Evolutionary conservation across 2,888 invertebrate genomes (phyloP).

Genomic region (Balanococcus diminutus): DNA sequence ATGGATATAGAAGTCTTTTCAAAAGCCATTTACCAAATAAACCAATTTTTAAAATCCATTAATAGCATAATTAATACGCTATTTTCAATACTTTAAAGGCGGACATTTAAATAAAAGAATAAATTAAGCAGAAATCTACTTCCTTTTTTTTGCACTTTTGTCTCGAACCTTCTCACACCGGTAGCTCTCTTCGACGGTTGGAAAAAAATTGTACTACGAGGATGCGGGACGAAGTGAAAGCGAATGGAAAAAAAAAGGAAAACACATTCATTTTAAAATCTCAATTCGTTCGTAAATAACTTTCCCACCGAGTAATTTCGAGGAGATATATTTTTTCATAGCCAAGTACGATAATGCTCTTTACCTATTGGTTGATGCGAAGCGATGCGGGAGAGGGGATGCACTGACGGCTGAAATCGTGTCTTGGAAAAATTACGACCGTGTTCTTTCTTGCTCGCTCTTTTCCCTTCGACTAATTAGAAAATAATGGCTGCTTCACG

Average conservation of each 20-base stretch:
- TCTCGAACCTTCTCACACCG: not conserved
- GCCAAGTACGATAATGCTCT: not conserved
- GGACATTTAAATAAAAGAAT: conserved; percentile 42
- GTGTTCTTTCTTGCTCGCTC: not conserved
- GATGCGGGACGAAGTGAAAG: not conserved
- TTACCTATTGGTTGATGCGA: not conserved
- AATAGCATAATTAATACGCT: conserved; percentile 40
- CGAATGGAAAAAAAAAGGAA: not conserved
- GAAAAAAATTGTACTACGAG: not conserved
- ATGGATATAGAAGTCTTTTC: conserved; percentile 28
- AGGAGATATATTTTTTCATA: not conserved
- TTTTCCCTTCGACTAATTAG: not conserved
- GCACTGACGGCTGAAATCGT: not conserved
- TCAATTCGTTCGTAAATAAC: not conserved
- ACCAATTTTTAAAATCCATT: conserved; percentile 39
- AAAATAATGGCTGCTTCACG: not conserved
- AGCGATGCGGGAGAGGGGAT: not conserved
- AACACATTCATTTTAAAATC: conserved; percentile 1
- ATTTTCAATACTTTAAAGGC: conserved; percentile 40
- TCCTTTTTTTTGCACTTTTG: not conserved
- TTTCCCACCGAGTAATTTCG: not conserved
- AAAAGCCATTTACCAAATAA: conserved; percentile 35
- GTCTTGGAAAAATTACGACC: not conserved
- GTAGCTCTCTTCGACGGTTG: too few species aligned
- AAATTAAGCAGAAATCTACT: conserved; percentile 37